These are phyloP conservation scores for Pseudopleuronectes americanus DNA, from an alignment of 2,797 vertebrate genomes.

Conservation along the genomic window DNA sequence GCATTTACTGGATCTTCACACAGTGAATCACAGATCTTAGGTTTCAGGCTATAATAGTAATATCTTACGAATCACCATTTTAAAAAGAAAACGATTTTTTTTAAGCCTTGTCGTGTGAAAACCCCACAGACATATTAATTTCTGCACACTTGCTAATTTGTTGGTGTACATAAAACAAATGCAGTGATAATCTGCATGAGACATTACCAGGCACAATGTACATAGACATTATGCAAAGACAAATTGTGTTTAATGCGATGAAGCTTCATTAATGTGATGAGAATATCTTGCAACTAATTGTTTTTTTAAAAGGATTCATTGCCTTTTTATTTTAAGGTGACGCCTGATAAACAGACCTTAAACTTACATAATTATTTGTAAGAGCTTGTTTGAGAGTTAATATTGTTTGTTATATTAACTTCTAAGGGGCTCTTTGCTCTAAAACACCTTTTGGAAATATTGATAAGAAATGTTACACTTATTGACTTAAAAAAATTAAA, in stretches of 20 bases:
- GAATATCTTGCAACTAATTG: background rate
- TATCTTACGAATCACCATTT: background rate
- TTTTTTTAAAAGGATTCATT: background rate
- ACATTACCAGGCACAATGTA: slow-evolving; percentile 51
- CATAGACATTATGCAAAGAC: slow-evolving; percentile 33
- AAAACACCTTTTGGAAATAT: background rate
- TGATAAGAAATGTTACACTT: background rate
- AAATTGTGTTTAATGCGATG: background rate
- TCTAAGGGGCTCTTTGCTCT: background rate
- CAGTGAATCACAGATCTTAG: background rate
- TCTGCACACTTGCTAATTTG: slow-evolving; percentile 12
- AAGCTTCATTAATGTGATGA: slow-evolving; percentile 3
- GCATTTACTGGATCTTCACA: background rate
- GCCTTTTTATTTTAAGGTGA: slow-evolving; percentile 4
- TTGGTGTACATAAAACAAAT: slow-evolving; percentile 3
- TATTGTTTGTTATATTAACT: background rate
- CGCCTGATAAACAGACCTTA: background rate
- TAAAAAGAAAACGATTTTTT: background rate
- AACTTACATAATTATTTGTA: slow-evolving; percentile 6
- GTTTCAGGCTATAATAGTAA: slow-evolving; percentile 6
- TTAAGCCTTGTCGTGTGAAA: slow-evolving; percentile 3
- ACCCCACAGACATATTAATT: background rate
- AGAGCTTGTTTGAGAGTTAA: background rate
- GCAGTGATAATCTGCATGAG: slow-evolving; percentile 18
- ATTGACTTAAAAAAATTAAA: background rate